Percentiles rank a stretch among this genome's conserved stretches.
Evolutionary conservation across 2,113 vertebrate species (phyloP).

Genomic region (Tichodroma muraria): DNA sequence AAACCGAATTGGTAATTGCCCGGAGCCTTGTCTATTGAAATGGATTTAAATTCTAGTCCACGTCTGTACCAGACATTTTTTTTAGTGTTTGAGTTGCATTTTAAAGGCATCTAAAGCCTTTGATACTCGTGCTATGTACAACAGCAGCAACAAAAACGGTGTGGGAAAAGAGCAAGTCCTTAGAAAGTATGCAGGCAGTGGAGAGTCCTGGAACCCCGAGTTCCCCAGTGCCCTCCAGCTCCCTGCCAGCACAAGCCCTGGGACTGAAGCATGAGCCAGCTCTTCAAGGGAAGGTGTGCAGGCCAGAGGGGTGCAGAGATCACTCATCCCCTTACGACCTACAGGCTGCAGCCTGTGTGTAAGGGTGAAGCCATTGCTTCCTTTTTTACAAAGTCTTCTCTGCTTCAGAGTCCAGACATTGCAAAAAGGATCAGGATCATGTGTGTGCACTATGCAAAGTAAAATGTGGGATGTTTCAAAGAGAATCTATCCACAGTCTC

Average conservation of each 20-base stretch:
- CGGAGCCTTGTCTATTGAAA: not conserved
- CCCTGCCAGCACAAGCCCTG: not conserved
- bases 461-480: not conserved
- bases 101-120: not conserved
- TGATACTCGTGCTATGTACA: not conserved
- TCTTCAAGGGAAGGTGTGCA: not conserved
- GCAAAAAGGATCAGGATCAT: not conserved
- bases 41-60: not conserved
- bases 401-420: not conserved
- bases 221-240: not conserved
- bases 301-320: not conserved
- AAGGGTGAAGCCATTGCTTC: not conserved
- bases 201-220: not conserved
- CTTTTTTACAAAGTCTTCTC: not conserved
- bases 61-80: not conserved
- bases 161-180: not conserved
- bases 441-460: not conserved
- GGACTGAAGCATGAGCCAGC: not conserved
- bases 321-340: too few relatives aligned
- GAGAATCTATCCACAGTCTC: not conserved
- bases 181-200: not conserved
- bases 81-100: not conserved
- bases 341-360: not conserved
- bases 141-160: not conserved
- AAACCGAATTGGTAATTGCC: not conserved